Percentiles rank a stretch among this genome's conserved stretches.
phyloP scores from a whole-genome alignment of 2,113 vertebrate species.

The Cebidichthys violaceus region DNA sequence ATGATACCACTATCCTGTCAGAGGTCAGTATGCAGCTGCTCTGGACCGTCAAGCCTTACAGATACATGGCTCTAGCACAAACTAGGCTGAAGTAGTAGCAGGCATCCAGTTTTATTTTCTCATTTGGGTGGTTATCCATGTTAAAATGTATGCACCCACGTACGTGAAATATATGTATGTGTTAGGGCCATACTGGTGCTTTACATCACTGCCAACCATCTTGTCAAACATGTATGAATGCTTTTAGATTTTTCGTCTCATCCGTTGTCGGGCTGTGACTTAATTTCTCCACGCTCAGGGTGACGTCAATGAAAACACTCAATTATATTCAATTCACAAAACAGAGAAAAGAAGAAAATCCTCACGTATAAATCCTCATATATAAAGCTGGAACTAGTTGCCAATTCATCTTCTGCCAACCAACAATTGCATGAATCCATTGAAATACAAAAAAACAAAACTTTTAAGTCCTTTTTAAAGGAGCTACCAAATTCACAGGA shows the following conservation, averaged over 20 bases:
- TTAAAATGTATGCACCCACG: neutral
- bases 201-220: conserved; percentile 13
- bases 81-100: neutral
- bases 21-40: conserved; percentile 85
- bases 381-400: neutral
- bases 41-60: neutral
- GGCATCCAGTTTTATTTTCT: neutral
- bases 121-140: neutral
- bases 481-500: neutral
- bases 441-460: neutral
- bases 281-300: neutral
- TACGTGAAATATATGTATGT: neutral
- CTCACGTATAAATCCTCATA: neutral
- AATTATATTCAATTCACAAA: neutral
- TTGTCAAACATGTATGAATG: neutral
- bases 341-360: neutral
- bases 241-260: neutral
- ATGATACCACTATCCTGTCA: conserved; percentile 97
- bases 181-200: neutral
- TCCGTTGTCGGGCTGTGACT: neutral
- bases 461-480: neutral
- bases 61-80: neutral
- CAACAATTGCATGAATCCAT: neutral
- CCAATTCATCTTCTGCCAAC: neutral
- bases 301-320: neutral